Percentiles rank a stretch among this genome's conserved stretches.
Conservation (phyloP, 2,888 invertebrate genomes). For the Bombylius major region DNA sequence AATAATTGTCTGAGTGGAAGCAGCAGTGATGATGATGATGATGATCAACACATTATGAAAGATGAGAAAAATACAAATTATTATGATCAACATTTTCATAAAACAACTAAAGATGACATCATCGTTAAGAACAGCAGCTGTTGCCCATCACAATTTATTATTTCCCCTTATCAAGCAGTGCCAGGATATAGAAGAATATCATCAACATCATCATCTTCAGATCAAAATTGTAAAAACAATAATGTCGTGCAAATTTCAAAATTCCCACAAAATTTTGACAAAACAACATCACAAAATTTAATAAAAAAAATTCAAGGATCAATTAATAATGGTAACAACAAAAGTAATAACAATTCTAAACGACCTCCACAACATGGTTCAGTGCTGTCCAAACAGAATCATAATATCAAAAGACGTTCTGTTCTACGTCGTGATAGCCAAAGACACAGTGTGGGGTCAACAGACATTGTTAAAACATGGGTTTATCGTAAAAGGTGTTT, state of each 20-base stretch:
- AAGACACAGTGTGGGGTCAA: conserved; percentile 9
- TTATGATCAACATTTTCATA: not conserved
- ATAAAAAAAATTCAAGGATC: not conserved
- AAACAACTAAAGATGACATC: not conserved
- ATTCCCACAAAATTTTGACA: no score
- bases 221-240: not conserved
- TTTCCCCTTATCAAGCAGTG: not conserved
- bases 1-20: conserved; percentile 8
- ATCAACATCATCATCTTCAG: not conserved
- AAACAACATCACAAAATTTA: not conserved
- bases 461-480: conserved; percentile 15
- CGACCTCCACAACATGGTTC: conserved; percentile 8
- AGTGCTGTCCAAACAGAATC: not conserved
- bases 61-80: not conserved
- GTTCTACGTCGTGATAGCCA: not conserved
- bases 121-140: not conserved
- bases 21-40: not conserved
- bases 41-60: not conserved
- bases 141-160: not conserved
- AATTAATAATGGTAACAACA: not conserved
- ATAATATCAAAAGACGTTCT: conserved; percentile 2
- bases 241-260: no score
- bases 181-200: not conserved
- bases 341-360: not conserved
- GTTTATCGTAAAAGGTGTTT: conserved; percentile 13